Percentiles rank a stretch among this genome's conserved stretches.
phyloP scores from a whole-genome alignment of 2,888 invertebrate species.

The Julus scandinavius region DNA sequence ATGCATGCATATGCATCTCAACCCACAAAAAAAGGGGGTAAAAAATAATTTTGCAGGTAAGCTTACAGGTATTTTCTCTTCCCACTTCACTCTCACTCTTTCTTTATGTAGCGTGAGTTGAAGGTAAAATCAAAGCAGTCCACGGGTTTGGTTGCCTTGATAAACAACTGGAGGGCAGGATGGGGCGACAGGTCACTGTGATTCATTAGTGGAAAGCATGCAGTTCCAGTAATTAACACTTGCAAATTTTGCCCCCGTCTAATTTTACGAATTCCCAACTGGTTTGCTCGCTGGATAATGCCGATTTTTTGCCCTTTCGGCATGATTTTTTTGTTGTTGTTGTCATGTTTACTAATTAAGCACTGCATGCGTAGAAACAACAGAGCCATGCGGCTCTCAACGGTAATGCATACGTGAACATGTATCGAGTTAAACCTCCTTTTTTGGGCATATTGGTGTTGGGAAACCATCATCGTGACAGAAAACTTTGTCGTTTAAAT shows the following conservation, averaged over 20 bases:
- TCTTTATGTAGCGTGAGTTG: not conserved
- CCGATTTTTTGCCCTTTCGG: not conserved
- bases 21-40: not conserved
- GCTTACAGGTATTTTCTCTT: not conserved
- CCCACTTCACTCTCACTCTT: not conserved
- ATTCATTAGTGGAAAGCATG: slow-evolving; percentile 51
- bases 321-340: not conserved
- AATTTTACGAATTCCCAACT: not conserved
- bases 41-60: not conserved
- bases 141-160: not conserved
- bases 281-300: not conserved
- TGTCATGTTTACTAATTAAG: not conserved
- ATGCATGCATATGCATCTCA: not conserved
- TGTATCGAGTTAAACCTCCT: not conserved
- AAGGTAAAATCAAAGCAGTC: not conserved
- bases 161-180: slow-evolving; percentile 5
- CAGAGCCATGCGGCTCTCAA: not conserved
- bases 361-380: not conserved
- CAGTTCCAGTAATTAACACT: slow-evolving; percentile 50
- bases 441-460: not conserved
- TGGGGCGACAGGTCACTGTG: slow-evolving; percentile 1
- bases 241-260: not conserved
- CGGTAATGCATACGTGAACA: not conserved
- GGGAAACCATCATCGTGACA: not conserved
- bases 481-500: not conserved